phyloP scores from a whole-genome alignment of 2,888 invertebrate genomes.

The Diplolepis rosae region DNA sequence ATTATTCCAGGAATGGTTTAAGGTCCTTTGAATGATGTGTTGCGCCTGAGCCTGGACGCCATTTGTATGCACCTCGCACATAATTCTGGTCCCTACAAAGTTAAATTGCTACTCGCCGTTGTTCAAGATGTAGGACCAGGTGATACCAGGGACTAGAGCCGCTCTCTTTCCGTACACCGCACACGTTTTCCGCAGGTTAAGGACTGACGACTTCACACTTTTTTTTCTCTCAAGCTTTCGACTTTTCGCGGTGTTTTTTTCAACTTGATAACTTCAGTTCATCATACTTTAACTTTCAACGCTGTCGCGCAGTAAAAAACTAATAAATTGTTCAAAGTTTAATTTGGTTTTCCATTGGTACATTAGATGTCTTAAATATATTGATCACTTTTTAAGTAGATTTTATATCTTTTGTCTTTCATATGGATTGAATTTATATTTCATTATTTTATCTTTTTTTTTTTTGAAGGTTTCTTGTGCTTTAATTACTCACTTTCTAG shows the following conservation, averaged over 20 bases:
- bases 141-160: constrained; percentile 51
- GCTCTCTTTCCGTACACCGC: constrained; percentile 47
- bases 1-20: constrained; percentile 9
- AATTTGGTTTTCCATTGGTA: no score
- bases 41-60: constrained; percentile 39
- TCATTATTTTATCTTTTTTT: no score
- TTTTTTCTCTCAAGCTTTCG: constrained; percentile 2
- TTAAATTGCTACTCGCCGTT: constrained; percentile 57
- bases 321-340: no score
- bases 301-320: constrained; percentile 14
- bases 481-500: no score
- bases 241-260: constrained; percentile 11
- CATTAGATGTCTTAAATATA: no score
- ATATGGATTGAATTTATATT: no score
- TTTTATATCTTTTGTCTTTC: no score
- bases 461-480: no score
- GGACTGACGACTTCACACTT: constrained; percentile 32
- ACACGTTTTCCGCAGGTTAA: constrained; percentile 53
- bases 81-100: constrained; percentile 55
- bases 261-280: constrained; percentile 9
- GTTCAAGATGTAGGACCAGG: constrained; percentile 53
- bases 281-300: constrained; percentile 25
- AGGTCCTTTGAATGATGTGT: constrained; percentile 44
- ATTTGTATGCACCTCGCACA: constrained; percentile 57
- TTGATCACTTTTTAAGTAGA: no score